These are phyloP conservation scores for Xanthia icteritia DNA, from an alignment of 2,888 invertebrate species.

Conservation along the genomic window DNA sequence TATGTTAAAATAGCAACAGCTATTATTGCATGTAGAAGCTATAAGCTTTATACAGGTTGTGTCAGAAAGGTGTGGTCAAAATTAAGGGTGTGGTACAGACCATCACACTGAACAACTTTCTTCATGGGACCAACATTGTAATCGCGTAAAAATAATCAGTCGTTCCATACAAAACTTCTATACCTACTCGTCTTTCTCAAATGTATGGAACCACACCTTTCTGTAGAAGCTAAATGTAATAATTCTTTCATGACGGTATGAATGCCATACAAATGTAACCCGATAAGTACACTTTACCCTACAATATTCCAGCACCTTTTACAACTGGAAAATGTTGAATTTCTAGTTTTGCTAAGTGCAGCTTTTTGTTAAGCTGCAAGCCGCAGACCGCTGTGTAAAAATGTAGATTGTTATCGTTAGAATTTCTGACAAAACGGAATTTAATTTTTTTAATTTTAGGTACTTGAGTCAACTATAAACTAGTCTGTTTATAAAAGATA, in stretches of 20 bases:
- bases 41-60: too few species aligned
- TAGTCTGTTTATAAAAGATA: neutral
- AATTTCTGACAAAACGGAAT: neutral
- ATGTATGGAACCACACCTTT: too few species aligned
- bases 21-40: neutral
- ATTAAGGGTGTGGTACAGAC: too few species aligned
- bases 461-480: neutral
- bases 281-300: neutral
- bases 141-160: too few species aligned
- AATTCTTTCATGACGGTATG: neutral
- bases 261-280: neutral
- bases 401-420: conserved; percentile 6
- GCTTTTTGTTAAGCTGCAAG: conserved; percentile 25
- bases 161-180: too few species aligned
- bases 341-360: conserved; percentile 5
- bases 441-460: neutral
- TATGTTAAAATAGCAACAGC: neutral
- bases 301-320: neutral
- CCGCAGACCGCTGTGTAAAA: conserved; percentile 11
- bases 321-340: conserved; percentile 11
- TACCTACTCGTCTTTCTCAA: too few species aligned
- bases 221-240: too few species aligned
- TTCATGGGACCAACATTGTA: too few species aligned
- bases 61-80: too few species aligned
- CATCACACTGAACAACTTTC: too few species aligned